Conservation (phyloP, 1,140 invertebrate species). For the Stegodyphus dumicola region DNA sequence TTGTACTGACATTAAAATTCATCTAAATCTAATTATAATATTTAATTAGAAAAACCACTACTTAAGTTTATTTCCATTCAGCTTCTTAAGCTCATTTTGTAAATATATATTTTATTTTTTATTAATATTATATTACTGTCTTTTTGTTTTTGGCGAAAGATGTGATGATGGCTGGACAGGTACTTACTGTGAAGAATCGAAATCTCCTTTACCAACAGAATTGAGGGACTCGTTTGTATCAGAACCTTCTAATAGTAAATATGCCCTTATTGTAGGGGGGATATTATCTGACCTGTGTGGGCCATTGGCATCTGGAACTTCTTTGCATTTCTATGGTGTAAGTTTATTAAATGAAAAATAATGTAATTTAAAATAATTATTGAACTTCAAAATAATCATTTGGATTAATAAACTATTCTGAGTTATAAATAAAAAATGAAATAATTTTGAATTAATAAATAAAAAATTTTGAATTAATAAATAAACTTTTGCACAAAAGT, state of each 20-base stretch:
- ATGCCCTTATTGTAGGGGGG: conserved; percentile 67
- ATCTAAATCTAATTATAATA: no score
- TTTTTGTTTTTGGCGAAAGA: neutral
- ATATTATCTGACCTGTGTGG: conserved; percentile 67
- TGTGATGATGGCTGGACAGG: conserved; percentile 69
- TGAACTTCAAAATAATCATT: no score
- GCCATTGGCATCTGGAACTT: conserved; percentile 67
- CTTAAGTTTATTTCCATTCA: no score
- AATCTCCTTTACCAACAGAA: conserved; percentile 64
- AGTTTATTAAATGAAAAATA: conserved; percentile 24
- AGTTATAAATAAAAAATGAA: no score
- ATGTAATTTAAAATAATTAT: neutral
- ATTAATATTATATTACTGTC: neutral
- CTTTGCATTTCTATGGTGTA: conserved; percentile 70
- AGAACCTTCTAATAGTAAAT: conserved; percentile 64
- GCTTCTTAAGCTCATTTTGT: no score
- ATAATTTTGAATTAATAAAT: no score
- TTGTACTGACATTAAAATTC: no score
- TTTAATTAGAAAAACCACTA: no score
- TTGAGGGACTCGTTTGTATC: conserved; percentile 37
- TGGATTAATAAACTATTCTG: no score
- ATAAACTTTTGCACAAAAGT: no score
- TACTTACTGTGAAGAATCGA: conserved; percentile 64
- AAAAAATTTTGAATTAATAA: no score
- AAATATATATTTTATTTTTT: neutral